These are phyloP conservation scores for Galeopterus variegatus DNA, from an alignment of 2,113 vertebrate species.

Conservation along the genomic window DNA sequence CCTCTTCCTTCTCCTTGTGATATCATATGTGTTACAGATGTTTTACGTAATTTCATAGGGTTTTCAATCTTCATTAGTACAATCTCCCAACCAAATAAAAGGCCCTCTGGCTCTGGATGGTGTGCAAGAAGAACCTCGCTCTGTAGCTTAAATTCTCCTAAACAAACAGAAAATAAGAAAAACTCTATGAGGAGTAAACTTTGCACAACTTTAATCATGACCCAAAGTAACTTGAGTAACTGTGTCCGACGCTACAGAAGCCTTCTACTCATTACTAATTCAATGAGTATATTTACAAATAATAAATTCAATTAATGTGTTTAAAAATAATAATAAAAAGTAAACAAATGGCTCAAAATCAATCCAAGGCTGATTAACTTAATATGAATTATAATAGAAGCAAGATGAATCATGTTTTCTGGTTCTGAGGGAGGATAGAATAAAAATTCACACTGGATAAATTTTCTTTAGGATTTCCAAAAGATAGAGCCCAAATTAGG, in stretches of 20 bases:
- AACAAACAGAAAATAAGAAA: neutral
- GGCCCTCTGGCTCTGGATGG: neutral
- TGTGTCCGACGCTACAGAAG: neutral
- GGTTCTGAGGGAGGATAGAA: neutral
- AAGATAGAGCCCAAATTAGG: neutral
- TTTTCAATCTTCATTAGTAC: neutral
- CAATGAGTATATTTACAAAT: neutral
- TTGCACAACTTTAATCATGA: neutral
- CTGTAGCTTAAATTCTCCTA: neutral
- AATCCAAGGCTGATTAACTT: neutral
- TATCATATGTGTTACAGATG: neutral
- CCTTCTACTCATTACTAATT: neutral
- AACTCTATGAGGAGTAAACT: neutral
- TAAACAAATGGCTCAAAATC: neutral
- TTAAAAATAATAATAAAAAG: slow-evolving; percentile 18
- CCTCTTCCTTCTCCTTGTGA: neutral
- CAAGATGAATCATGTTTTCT: neutral
- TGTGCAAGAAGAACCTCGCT: neutral
- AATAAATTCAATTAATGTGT: neutral
- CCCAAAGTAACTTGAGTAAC: neutral
- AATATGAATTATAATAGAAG: neutral
- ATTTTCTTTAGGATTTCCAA: neutral
- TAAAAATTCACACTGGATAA: neutral
- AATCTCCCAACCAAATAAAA: neutral
- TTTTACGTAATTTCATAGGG: neutral